phyloP scores from a whole-genome alignment of 2,797 vertebrate genomes.

The Clarias laeviceps region DNA sequence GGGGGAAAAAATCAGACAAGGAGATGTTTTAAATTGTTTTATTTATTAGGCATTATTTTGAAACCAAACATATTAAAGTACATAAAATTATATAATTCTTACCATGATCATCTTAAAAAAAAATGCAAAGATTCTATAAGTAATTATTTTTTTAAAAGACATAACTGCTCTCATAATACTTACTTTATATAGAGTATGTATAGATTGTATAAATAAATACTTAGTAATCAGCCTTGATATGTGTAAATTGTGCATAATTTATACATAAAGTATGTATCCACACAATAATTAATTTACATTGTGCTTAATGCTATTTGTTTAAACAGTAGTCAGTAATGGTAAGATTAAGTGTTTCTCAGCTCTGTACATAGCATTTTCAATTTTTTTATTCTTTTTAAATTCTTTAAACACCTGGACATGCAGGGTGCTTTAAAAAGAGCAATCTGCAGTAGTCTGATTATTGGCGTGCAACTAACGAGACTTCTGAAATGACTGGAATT shows the following conservation, averaged over 20 bases:
- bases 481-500: too few species aligned
- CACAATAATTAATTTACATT: not conserved
- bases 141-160: not conserved
- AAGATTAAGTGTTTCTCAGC: not conserved
- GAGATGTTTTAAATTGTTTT: not conserved
- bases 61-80: not conserved
- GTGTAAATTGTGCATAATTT: not conserved
- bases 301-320: not conserved
- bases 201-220: not conserved
- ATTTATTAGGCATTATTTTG: not conserved
- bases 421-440: not conserved
- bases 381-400: not conserved
- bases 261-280: not conserved
- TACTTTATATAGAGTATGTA: not conserved
- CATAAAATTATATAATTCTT: too few species aligned
- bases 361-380: not conserved
- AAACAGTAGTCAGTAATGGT: not conserved
- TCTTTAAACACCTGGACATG: not conserved
- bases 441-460: not conserved
- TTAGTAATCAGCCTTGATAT: not conserved
- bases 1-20: not conserved
- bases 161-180: not conserved
- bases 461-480: too few species aligned
- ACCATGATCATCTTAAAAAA: too few species aligned
- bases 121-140: not conserved